Percentiles rank a stretch among this genome's conserved stretches.
phyloP scores from a whole-genome alignment of 2,797 vertebrate genomes.

The Sebastiscus tertius region DNA sequence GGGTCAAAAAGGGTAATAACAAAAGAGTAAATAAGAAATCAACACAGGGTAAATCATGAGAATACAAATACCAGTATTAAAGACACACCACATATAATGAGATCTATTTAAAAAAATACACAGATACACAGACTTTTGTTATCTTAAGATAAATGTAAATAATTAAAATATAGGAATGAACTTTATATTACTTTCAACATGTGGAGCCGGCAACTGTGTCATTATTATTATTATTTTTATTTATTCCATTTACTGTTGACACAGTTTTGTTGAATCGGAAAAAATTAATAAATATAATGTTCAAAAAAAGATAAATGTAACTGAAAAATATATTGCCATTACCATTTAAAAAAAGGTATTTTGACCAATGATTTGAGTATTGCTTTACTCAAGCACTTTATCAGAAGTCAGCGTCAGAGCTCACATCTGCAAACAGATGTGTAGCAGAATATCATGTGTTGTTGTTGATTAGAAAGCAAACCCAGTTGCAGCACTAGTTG shows the following conservation, averaged over 20 bases:
- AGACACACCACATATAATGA: background rate
- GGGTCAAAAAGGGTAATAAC: background rate
- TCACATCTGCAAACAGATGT: constrained; percentile 32
- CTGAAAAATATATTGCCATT: background rate
- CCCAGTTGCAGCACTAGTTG: constrained; percentile 41
- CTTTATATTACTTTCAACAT: background rate
- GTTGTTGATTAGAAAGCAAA: constrained; percentile 6
- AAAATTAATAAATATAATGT: background rate
- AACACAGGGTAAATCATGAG: background rate
- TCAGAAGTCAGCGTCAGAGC: background rate
- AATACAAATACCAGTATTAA: background rate
- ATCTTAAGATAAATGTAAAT: background rate
- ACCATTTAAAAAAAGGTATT: background rate
- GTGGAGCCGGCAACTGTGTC: background rate
- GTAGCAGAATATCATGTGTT: background rate
- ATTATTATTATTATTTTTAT: background rate
- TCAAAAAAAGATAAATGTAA: background rate
- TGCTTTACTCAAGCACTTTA: background rate
- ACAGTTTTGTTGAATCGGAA: background rate
- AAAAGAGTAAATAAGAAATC: background rate
- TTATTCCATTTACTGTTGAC: background rate
- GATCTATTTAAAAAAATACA: background rate
- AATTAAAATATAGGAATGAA: background rate
- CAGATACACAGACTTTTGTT: background rate
- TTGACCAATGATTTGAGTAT: background rate